Evolutionary conservation across 2,797 vertebrate species (phyloP), one percentile per base, ranked within the genome.

Genomic region (Pyrocephalus nanus): DNA sequence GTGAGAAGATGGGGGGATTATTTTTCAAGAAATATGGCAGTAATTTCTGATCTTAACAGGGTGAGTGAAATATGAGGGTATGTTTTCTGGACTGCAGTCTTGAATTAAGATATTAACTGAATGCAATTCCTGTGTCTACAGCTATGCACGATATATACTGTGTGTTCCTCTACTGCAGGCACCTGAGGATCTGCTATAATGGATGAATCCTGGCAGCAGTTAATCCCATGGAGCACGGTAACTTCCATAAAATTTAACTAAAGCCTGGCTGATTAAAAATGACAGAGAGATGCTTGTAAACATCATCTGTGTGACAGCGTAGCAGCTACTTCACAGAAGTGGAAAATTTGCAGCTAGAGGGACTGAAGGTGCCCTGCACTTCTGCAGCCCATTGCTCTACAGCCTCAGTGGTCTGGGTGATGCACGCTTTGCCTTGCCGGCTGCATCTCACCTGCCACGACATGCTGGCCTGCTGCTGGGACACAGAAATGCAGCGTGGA

Each of bases 361-460:
- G 25, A 45, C 21, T 67, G 72, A 78, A n/a, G n/a, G 13, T 38
- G 34, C 27, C 27, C 17, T 51, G 36, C 29, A 38, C 66, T 30
- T 69, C 30, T 17, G 48, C 45, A 48, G 18, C n/a, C 11, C 45
- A 29, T 5, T 36, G n/a, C 26, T 36, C 45, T 50, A 29, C 65
- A 67, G 65, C n/a, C 13, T 50, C 9, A 6, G 18, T 48, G 45
- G 25, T 67, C 45, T 11, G 27, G 25, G 25, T 19, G 69, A 51
- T 12, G 55, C 36, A 10, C 4, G 11, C n/a, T 27, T 62, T 45
- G 36, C 43, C 55, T 34, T 9, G 38, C 50, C 10, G 13, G 32
- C 32, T 55, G 32, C 40, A n/a, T 36, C 36, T 79, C 2, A 1
- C 27, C 40, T 55, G 23, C 27, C 54, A 11, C 0, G 0, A 38